Evolutionary conservation across 2,888 invertebrate genomes (phyloP), one percentile per base, ranked within the genome.

Genomic region (Andricus curvator): DNA sequence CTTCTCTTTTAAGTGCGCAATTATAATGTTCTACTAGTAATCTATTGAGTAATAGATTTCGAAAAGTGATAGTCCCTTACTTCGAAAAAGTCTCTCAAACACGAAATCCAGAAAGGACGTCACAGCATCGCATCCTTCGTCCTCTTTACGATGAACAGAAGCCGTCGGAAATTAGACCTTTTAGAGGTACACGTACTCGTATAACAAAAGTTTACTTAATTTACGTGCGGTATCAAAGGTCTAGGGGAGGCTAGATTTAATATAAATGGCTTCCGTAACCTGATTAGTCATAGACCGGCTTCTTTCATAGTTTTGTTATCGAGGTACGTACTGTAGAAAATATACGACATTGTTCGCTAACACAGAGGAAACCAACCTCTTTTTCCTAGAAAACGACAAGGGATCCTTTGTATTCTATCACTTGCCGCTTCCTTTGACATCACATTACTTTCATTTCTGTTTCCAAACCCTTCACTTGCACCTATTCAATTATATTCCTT

Each of bases 391-490:
- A 74, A 74, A 33, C 13, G 33, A n/a, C 33, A 51, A 74, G 66
- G 62, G 37, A 79, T 81, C 70, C 78, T 77, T 78, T 81, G 78
- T 81, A 76, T 82, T 82, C 79, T 33, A 44, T 80, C 37, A 56
- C 77, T 74, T 78, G 56, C 68, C 22, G 48, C 78, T 80, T 70
- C 60, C 70, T 80, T 80, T 77, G 78, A 70, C 56, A 64, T 78
- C 29, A 33, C 20, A 68, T 79, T 37, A 51, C 41, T 78, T 78
- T 78, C 62, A 65, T 82, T 78, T 29, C 70, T 74, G 56, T 74
- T 76, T 33, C 9, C 48, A 37, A 20, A n/a, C 29, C 9, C 11
- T 51, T 29, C n/a, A 20, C 0, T 13, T 33, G 11, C 33, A 20
- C 4, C 25, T 4, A 22, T 70, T n/a, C 15, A 44, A n/a, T 48